Evolutionary conservation across 2,888 invertebrate genomes (phyloP).

Genomic region (Thecophora atra): DNA sequence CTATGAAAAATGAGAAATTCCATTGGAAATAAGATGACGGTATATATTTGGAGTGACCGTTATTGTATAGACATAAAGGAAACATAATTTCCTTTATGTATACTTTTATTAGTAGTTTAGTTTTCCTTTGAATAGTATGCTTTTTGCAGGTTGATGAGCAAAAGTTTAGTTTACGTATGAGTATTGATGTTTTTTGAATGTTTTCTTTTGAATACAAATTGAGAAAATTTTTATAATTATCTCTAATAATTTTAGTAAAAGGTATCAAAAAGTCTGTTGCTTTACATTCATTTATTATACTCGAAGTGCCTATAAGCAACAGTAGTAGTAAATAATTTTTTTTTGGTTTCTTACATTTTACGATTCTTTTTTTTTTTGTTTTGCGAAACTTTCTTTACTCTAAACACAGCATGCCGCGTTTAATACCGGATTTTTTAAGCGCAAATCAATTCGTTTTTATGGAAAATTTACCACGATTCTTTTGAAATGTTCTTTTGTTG

Average conservation of each 20-base stretch:
- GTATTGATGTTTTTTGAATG: neutral
- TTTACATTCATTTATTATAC: conserved; percentile 17
- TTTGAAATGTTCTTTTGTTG: neutral
- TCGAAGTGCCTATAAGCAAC: neutral
- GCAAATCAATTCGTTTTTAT: conserved; percentile 16
- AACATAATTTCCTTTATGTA: too few relatives aligned
- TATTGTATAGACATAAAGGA: conserved; percentile 6
- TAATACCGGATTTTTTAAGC: neutral
- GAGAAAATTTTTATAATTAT: conserved; percentile 26
- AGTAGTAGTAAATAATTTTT: neutral
- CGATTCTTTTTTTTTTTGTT: conserved; percentile 22
- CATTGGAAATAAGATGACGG: conserved; percentile 14
- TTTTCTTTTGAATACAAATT: neutral
- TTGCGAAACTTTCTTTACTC: neutral
- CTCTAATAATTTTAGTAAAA: conserved; percentile 21
- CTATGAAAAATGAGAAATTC: conserved; percentile 27
- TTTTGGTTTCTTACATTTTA: conserved; percentile 13
- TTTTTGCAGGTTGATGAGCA: conserved; percentile 25
- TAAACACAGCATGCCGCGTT: neutral
- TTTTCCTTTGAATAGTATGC: conserved; percentile 2
- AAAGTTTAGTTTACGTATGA: neutral
- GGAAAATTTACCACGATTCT: conserved; percentile 7
- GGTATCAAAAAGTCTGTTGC: conserved; percentile 32
- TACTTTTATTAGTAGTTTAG: too few relatives aligned
- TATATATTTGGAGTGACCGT: too few relatives aligned